Percentiles rank a stretch among this genome's conserved stretches.
Conservation (phyloP, 2,113 vertebrate species). For the Eurypyga helias region DNA sequence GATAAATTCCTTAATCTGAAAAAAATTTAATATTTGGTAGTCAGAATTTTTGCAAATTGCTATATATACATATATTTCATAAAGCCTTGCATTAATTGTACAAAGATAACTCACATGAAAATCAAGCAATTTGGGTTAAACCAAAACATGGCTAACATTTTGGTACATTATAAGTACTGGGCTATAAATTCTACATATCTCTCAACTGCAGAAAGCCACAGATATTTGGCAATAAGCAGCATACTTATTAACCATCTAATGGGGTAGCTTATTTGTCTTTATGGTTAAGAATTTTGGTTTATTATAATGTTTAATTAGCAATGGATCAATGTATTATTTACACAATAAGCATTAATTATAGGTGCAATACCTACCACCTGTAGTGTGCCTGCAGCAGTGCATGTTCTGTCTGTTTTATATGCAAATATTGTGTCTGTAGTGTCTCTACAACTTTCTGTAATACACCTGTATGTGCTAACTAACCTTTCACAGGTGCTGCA, state of each 20-base stretch:
- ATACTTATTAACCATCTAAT: neutral
- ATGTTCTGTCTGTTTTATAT: conserved; percentile 65
- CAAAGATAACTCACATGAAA: neutral
- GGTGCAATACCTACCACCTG: conserved; percentile 55
- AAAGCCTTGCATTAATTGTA: neutral
- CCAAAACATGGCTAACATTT: neutral
- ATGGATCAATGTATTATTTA: neutral
- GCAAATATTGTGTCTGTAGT: conserved; percentile 44
- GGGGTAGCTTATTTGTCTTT: neutral
- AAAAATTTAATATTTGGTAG: neutral
- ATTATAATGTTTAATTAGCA: neutral
- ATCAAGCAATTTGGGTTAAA: neutral
- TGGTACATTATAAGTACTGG: neutral
- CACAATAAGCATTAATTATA: neutral
- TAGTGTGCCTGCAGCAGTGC: conserved; percentile 70
- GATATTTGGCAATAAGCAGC: neutral
- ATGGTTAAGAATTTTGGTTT: neutral
- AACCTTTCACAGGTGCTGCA: conserved; percentile 72
- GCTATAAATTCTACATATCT: neutral
- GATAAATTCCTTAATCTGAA: neutral
- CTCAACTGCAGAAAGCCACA: neutral
- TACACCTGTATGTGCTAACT: conserved; percentile 67
- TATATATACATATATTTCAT: neutral
- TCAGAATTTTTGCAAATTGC: neutral
- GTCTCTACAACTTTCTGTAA: conserved; percentile 52